phyloP scores from a whole-genome alignment of 2,888 invertebrate genomes.

The Cryptocephalus moraei region DNA sequence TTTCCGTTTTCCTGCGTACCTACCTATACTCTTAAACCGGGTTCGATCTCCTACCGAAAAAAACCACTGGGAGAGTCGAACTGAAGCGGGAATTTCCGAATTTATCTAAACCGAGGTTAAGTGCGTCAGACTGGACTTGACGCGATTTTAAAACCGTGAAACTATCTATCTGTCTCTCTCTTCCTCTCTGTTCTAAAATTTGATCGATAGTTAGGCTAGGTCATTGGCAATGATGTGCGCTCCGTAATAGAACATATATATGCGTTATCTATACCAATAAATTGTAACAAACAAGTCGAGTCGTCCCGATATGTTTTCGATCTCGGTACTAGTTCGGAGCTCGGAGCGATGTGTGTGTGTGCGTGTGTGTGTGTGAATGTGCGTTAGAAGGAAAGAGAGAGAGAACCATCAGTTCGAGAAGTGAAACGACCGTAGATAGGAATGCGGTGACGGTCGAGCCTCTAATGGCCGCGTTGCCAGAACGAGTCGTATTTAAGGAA shows the following conservation, averaged over 20 bases:
- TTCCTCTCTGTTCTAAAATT: too few species aligned
- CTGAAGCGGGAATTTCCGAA: too few species aligned
- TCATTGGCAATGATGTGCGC: constrained; percentile 14
- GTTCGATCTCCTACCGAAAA: too few species aligned
- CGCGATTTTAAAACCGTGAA: too few species aligned
- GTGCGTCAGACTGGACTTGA: too few species aligned
- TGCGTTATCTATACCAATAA: constrained; percentile 17
- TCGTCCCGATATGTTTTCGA: constrained; percentile 15
- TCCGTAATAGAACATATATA: constrained; percentile 10
- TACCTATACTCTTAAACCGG: too few species aligned
- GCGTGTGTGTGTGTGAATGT: too few species aligned
- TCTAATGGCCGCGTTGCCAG: constrained; percentile 12
- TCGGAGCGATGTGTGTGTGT: too few species aligned
- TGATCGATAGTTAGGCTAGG: constrained; percentile 8
- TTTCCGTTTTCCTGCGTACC: too few species aligned
- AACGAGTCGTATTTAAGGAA: not conserved
- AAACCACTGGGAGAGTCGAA: too few species aligned
- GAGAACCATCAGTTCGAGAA: constrained; percentile 3
- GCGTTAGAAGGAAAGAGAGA: not conserved
- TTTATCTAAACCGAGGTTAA: too few species aligned
- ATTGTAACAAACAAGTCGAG: constrained; percentile 20
- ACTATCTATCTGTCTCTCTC: too few species aligned
- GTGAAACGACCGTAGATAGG: constrained; percentile 18
- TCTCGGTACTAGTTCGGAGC: constrained; percentile 15
- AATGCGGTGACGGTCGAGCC: constrained; percentile 29